Evolutionary conservation across 2,797 vertebrate genomes (phyloP).

Genomic region (Pseudochromis fuscus): DNA sequence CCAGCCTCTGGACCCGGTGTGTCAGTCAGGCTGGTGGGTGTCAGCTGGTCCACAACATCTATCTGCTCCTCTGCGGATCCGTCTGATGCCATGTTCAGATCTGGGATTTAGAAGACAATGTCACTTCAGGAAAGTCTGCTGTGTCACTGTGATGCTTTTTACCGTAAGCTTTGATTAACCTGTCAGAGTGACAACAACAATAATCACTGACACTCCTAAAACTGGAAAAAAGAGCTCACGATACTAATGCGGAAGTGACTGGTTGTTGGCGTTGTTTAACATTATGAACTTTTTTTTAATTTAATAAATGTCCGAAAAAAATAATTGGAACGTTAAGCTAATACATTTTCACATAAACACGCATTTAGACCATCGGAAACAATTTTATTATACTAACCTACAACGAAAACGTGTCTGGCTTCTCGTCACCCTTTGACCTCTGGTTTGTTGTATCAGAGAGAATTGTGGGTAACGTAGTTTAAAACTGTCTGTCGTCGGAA

Average conservation of each 20-base stretch:
- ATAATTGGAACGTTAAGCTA: accelerated
- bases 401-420: neutral
- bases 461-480: slow-evolving; percentile 77
- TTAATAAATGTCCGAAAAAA: neutral
- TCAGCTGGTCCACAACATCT: slow-evolving; percentile 6
- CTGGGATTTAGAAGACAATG: slow-evolving; percentile 6
- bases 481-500: neutral
- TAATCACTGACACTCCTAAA: neutral
- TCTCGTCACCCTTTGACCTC: slow-evolving; percentile 37
- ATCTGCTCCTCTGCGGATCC: slow-evolving; percentile 13
- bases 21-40: neutral
- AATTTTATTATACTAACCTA: neutral
- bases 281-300: neutral
- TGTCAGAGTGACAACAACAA: neutral
- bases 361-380: neutral
- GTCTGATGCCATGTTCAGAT: slow-evolving; percentile 60
- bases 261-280: neutral
- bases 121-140: neutral
- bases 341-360: neutral
- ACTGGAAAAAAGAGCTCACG: neutral
- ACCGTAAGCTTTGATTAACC: neutral
- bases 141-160: neutral
- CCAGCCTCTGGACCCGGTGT: neutral
- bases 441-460: neutral
- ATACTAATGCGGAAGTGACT: slow-evolving; percentile 48